Conservation (phyloP, 2,113 vertebrate species). For the Melanostigma gelatinosum region DNA sequence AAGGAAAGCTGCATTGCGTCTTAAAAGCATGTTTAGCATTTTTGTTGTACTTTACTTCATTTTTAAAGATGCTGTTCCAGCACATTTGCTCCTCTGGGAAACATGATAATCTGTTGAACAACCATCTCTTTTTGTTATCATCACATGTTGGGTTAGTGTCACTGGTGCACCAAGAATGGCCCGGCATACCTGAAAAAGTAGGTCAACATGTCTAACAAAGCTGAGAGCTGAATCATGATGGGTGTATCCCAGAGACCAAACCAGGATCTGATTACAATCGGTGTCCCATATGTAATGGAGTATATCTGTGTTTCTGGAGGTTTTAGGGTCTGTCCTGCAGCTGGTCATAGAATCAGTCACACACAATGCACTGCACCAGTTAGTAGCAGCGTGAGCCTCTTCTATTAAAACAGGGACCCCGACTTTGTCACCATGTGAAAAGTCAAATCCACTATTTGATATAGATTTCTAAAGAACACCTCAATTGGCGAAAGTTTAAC, state of each 20-base stretch:
- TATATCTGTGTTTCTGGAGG: no score
- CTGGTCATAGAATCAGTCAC: background rate
- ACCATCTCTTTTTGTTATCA: background rate
- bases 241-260: background rate
- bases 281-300: background rate
- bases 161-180: background rate
- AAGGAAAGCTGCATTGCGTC: slow-evolving; percentile 7
- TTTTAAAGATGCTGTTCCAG: background rate
- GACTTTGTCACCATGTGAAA: background rate
- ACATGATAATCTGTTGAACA: slow-evolving; percentile 1
- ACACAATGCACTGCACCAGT: background rate
- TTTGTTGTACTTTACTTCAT: background rate
- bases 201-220: background rate
- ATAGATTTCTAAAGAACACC: background rate
- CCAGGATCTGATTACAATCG: background rate
- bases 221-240: background rate
- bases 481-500: background rate
- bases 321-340: background rate
- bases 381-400: background rate
- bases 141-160: background rate
- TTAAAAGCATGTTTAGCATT: background rate
- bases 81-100: background rate
- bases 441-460: background rate
- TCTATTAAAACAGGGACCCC: background rate
- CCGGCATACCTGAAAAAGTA: background rate